These are phyloP conservation scores for Megalurothrips usitatus DNA, from an alignment of 2,888 invertebrate genomes.

Conservation along the genomic window DNA sequence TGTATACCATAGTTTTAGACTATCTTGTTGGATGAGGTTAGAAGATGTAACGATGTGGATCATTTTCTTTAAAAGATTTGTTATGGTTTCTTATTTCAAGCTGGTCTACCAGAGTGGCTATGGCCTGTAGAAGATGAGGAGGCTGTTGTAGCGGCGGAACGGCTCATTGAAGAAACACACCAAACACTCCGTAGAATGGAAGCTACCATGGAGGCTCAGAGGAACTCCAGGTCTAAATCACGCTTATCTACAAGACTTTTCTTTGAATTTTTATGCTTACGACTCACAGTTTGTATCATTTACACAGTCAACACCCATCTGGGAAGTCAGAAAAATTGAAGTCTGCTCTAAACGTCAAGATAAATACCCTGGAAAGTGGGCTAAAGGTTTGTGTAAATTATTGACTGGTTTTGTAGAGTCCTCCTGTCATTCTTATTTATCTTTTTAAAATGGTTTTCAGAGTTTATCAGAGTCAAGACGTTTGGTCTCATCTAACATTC, in stretches of 20 bases:
- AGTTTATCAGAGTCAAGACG: background rate
- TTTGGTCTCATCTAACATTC: too few species aligned
- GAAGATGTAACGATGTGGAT: too few species aligned
- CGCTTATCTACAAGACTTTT: background rate
- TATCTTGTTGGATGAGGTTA: too few species aligned
- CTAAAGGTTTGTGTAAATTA: background rate
- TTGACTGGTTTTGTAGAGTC: too few species aligned
- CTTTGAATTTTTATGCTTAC: background rate
- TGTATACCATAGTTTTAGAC: too few species aligned
- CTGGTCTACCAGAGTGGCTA: background rate
- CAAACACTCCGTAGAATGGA: background rate
- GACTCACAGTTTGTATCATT: too few species aligned
- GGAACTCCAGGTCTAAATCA: background rate
- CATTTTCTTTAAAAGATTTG: too few species aligned
- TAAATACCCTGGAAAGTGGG: background rate
- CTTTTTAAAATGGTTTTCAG: background rate
- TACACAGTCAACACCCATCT: background rate
- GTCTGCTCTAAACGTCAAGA: background rate
- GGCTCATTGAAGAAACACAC: constrained; percentile 2
- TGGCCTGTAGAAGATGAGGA: constrained; percentile 4
- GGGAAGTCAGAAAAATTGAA: background rate
- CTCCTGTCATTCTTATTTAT: background rate
- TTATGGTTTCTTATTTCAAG: background rate
- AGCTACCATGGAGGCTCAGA: background rate
- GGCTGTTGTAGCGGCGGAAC: background rate